Evolutionary conservation across 2,888 invertebrate species (phyloP), one percentile per base, ranked within the genome.

Genomic region (Mayetiola destructor): DNA sequence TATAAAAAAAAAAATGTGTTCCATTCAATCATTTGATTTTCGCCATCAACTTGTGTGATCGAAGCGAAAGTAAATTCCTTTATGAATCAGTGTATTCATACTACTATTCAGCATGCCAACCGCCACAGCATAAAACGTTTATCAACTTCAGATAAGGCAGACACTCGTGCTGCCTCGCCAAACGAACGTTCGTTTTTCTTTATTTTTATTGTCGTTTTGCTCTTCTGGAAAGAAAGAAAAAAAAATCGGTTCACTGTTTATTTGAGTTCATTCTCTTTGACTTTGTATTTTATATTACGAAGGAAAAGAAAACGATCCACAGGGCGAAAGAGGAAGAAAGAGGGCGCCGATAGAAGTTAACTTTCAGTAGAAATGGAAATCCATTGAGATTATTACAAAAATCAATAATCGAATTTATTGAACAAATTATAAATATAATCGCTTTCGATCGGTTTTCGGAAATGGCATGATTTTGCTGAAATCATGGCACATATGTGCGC

Each of bases 321-420:
- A 8, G 36, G n/a, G 36, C 12, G 36, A 36, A 16, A 36, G 36
- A 8, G 36, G n/a, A 16, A 36, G 36, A 36, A 14, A 36, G 36
- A 36, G 36, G n/a, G 36, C 12, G 36, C 12, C 4, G 4, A 12
- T 4, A 16, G 36, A 12, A 36, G n/a, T n/a, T n/a, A 36, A 9
- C 32, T 12, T 12, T 12, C 6, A 32, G 6, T 32, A 8, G 32
- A 8, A 32, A 32, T 12, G 32, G 6, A 32, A 32, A 32, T 32
- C n/a, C n/a, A n/a, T n/a, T n/a, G 32, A 8, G 32, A 32, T 32
- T 32, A 32, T 4, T 9, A 16, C 4, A 12, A 48, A 48, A 48
- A 48, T 48, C 48, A 48, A 48, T 48, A 48, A n/a, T 48, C 27
- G 48, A 48, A 48, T 48, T 48, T 48, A 48, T 48, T 48, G 48